Evolutionary conservation across 2,888 invertebrate species (phyloP).

Genomic region (Rutpela maculata): DNA sequence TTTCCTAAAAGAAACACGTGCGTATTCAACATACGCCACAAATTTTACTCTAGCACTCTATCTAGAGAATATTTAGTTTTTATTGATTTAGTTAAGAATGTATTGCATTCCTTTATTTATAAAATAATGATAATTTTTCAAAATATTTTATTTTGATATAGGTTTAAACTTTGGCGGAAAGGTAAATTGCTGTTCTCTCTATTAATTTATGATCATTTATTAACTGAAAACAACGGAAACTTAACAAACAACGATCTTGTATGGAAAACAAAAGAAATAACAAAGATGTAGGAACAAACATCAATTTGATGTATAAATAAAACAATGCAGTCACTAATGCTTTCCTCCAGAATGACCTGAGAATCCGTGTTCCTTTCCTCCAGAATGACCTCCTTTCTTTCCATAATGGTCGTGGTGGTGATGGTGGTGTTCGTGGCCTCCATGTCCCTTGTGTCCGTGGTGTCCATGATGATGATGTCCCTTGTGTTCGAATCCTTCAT

Average conservation of each 20-base stretch:
- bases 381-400: slow-evolving; percentile 86
- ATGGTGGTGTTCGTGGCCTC: slow-evolving; percentile 86
- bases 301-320: slow-evolving; percentile 39
- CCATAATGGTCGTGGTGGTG: slow-evolving; percentile 86
- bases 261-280: slow-evolving; percentile 35
- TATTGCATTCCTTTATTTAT: too few relatives aligned
- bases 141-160: too few relatives aligned
- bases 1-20: too few relatives aligned
- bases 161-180: too few relatives aligned
- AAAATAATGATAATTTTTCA: too few relatives aligned
- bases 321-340: slow-evolving; percentile 49
- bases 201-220: slow-evolving; percentile 30
- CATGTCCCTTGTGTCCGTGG: slow-evolving; percentile 87
- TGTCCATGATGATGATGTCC: slow-evolving; percentile 90
- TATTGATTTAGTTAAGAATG: too few relatives aligned
- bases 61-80: too few relatives aligned
- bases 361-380: slow-evolving; percentile 85
- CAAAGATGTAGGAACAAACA: slow-evolving; percentile 34
- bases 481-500: slow-evolving; percentile 89
- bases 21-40: too few relatives aligned
- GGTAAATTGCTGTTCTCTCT: background rate
- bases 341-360: slow-evolving; percentile 51
- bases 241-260: slow-evolving; percentile 35
- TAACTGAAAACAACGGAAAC: slow-evolving; percentile 36
- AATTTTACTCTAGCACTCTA: too few relatives aligned